phyloP scores from a whole-genome alignment of 2,113 vertebrate genomes.

The Paradoxurus hermaphroditus region DNA sequence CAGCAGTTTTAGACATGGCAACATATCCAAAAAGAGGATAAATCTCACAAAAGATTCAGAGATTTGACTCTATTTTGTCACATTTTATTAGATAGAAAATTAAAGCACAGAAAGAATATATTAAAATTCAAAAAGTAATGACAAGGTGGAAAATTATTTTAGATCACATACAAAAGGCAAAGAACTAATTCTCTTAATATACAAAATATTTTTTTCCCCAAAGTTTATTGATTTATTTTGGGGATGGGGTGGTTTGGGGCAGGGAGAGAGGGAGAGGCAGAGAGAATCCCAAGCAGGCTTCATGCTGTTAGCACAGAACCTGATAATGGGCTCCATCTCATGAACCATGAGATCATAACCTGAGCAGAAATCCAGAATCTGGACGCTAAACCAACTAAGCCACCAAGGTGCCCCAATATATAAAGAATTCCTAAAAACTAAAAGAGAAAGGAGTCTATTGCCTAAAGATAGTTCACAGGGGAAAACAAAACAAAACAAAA shows the following conservation, averaged over 20 bases:
- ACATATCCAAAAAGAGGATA: not conserved
- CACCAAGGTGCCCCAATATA: not conserved
- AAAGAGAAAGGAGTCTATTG: not conserved
- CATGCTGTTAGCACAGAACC: too few relatives aligned
- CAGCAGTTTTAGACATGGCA: not conserved
- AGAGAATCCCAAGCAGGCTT: too few relatives aligned
- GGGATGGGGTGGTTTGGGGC: too few relatives aligned
- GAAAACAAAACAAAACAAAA: not conserved
- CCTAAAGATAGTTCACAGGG: not conserved
- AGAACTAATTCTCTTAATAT: not conserved
- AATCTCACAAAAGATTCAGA: not conserved
- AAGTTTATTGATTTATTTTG: too few relatives aligned
- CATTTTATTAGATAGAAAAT: not conserved
- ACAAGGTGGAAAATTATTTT: not conserved
- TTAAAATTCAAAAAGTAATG: not conserved
- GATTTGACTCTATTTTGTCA: not conserved
- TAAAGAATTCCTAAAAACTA: not conserved
- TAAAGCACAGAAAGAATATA: not conserved
- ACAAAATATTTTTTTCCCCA: not conserved
- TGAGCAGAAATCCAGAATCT: too few relatives aligned
- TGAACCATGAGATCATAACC: too few relatives aligned
- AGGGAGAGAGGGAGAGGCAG: too few relatives aligned
- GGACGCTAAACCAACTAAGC: too few relatives aligned
- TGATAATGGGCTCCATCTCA: too few relatives aligned
- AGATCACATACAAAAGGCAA: not conserved